Base-by-base conservation (phyloP, 92 coral and sea anemone genomes). In the Actinostola sp. region DNA sequence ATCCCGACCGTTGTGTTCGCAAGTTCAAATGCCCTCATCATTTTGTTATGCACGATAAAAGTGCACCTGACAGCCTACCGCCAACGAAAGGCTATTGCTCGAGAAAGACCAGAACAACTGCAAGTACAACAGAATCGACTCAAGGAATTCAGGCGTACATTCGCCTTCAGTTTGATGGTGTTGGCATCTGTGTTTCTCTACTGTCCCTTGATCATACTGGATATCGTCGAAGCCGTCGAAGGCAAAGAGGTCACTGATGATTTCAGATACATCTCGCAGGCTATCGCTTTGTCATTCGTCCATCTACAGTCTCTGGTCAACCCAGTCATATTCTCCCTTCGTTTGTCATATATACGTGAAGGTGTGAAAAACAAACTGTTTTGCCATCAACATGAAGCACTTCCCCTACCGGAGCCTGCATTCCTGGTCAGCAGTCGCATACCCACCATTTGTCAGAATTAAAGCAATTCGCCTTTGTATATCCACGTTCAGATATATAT, bases 291-390 rank as follows among this genome's bases (percentile, higher is more conserved):
- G 9, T 46, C 59, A 7, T 67, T 29, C 29, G 58, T 46, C 23
- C 28, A 67, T 17, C 24, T 67, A 0, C 72, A 67, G 29, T 67
- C 72, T 3, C 58, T 67, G 31, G 27, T 67, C 39, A 67, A 67
- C 39, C 72, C 72, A 30, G 8, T 67, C 21, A 67, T 67, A 10
- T 17, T 67, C 13, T 45, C 72, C 6, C 27, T 67, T 27, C 72
- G 72, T 15, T n/a, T 67, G 27, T 46, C 72, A 6, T 20, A 29
- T 25, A 67, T 67, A 14, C 72, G 72, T 49, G 45, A 5, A 31
- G 72, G 72, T 1, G 44, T 67, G 36, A 48, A 15, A 20, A 31
- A 16, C 15, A 67, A 49, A 27, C 52, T 65, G 14, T 57, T 6
- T 27, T 27, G 33, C 33, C 31, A n/a, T n/a, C n/a, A n/a, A n/a